Evolutionary conservation across 2,113 vertebrate genomes (phyloP).

Genomic region (Neodontobutis hainanensis): DNA sequence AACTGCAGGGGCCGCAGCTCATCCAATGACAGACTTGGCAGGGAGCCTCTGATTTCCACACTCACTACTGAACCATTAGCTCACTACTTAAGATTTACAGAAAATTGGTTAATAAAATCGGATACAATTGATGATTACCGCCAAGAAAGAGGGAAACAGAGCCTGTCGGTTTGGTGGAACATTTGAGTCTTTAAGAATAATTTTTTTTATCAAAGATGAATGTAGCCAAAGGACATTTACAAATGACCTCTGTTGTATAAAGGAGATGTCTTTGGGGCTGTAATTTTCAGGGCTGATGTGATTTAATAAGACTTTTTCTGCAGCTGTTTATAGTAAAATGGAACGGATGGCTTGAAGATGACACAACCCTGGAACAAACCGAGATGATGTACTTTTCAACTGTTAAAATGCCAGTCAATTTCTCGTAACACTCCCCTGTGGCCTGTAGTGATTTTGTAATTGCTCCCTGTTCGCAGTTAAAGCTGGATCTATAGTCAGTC

Average conservation of each 20-base stretch:
- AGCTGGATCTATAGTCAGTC: slow-evolving; percentile 68
- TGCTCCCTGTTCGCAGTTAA: slow-evolving; percentile 46
- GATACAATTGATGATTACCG: neutral
- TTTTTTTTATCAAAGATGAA: neutral
- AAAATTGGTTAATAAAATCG: slow-evolving; percentile 11
- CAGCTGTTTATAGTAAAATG: slow-evolving; percentile 8
- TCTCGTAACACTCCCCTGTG: slow-evolving; percentile 43
- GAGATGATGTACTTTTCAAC: slow-evolving; percentile 2
- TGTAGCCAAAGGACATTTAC: slow-evolving; percentile 5
- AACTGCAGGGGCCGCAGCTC: slow-evolving; percentile 33
- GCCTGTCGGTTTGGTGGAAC: neutral
- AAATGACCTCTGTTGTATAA: slow-evolving; percentile 14
- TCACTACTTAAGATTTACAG: slow-evolving; percentile 19
- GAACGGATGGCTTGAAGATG: neutral
- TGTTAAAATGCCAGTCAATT: slow-evolving; percentile 28
- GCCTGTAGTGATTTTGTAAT: slow-evolving; percentile 62
- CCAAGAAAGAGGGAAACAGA: neutral
- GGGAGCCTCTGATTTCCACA: slow-evolving; percentile 25
- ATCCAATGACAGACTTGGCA: slow-evolving; percentile 30
- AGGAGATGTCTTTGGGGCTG: slow-evolving; percentile 4
- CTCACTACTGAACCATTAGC: slow-evolving; percentile 1
- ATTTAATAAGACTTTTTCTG: slow-evolving; percentile 3
- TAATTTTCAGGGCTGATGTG: slow-evolving; percentile 10
- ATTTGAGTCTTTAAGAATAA: neutral
- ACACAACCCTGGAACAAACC: neutral